Percentiles rank a stretch among this genome's conserved stretches.
phyloP scores from a whole-genome alignment of 2,797 vertebrate genomes.

The Sebastes jordani region DNA sequence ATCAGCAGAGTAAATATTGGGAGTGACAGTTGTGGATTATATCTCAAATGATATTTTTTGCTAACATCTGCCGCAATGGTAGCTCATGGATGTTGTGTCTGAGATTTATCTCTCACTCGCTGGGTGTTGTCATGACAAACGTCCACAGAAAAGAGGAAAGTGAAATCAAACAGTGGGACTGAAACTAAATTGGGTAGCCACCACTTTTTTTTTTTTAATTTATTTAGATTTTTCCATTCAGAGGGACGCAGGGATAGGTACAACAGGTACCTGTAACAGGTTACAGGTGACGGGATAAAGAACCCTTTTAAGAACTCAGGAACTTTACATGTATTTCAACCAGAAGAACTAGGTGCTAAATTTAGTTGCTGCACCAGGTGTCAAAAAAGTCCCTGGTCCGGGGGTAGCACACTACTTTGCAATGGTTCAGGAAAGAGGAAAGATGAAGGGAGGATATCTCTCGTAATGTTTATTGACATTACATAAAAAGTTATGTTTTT shows the following conservation, averaged over 20 bases:
- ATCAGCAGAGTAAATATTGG: slow-evolving; percentile 65
- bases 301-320: neutral
- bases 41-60: slow-evolving; percentile 44
- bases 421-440: neutral
- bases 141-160: slow-evolving; percentile 6
- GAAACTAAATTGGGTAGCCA: neutral
- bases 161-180: neutral
- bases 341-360: neutral
- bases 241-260: neutral
- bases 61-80: slow-evolving; percentile 7
- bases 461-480: neutral
- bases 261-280: neutral
- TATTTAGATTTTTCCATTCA: neutral
- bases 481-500: neutral
- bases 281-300: neutral
- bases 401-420: neutral
- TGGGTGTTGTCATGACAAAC: slow-evolving; percentile 10
- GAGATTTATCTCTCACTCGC: slow-evolving; percentile 17
- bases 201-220: neutral
- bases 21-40: slow-evolving; percentile 48
- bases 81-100: slow-evolving; percentile 11
- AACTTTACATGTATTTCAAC: neutral
- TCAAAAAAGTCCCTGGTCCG: neutral
- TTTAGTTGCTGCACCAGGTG: neutral
- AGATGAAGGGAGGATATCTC: neutral